A percentile compares a stretch with the other conserved stretches of the same genome.
phyloP scores from a whole-genome alignment of 2,113 vertebrate genomes.

The Antechinus stuartii region DNA sequence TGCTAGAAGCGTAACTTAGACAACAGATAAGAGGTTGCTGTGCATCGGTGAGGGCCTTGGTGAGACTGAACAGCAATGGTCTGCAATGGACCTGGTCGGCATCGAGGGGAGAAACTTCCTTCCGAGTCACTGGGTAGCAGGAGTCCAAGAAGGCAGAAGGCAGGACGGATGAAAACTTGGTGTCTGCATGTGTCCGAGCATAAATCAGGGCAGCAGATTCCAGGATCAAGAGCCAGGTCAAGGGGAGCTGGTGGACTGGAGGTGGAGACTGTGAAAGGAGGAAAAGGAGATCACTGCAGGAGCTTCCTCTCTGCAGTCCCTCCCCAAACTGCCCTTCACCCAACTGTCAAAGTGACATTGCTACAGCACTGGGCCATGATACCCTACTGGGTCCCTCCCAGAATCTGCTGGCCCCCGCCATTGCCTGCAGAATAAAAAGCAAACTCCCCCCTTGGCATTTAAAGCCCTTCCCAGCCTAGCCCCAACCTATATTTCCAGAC shows the following conservation, averaged over 20 bases:
- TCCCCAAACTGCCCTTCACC: neutral
- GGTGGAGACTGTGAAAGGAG: neutral
- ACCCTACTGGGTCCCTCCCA: neutral
- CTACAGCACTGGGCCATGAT: neutral
- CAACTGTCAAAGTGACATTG: neutral
- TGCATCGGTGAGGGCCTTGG: neutral
- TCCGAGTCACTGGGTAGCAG: neutral
- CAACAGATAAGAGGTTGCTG: neutral
- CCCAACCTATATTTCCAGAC: neutral
- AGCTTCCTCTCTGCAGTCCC: neutral
- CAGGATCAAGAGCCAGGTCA: neutral
- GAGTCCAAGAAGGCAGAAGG: neutral
- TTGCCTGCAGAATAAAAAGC: neutral
- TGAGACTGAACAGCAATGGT: neutral
- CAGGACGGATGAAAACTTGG: neutral
- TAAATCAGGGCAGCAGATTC: neutral
- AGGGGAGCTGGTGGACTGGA: neutral
- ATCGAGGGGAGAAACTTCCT: neutral
- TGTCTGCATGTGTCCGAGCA: neutral
- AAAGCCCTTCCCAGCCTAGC: neutral
- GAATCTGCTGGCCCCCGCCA: neutral
- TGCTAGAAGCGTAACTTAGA: neutral
- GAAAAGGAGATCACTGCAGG: too few relatives aligned
- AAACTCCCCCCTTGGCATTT: neutral
- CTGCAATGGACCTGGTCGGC: neutral